Percentiles rank a stretch among this genome's conserved stretches.
Conservation (phyloP, 2,797 vertebrate genomes). For the Phrynocephalus forsythii region DNA sequence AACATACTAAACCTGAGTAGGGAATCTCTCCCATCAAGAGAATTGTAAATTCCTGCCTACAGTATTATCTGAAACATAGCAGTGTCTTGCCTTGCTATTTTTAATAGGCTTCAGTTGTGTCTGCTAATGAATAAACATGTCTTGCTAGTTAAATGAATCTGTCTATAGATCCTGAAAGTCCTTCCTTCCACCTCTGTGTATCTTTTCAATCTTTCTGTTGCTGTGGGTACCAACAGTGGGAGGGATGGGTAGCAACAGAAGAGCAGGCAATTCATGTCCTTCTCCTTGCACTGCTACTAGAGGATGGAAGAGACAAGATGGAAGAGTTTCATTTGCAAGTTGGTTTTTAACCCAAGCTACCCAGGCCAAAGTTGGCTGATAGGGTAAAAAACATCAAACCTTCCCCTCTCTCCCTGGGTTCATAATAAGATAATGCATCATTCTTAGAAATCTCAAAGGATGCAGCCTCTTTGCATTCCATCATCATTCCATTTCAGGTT, state of each 20-base stretch:
- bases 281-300: too few relatives aligned
- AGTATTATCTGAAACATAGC: too few relatives aligned
- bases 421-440: not conserved
- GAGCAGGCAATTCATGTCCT: too few relatives aligned
- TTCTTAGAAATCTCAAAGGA: constrained; percentile 1
- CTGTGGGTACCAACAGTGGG: not conserved
- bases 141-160: not conserved
- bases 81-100: not conserved
- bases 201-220: not conserved
- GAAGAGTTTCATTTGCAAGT: not conserved
- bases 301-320: not conserved
- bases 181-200: not conserved
- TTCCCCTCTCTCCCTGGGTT: not conserved
- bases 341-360: not conserved
- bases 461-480: not conserved
- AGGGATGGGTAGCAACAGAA: not conserved
- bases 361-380: not conserved
- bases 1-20: not conserved
- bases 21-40: not conserved
- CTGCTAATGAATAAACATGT: not conserved
- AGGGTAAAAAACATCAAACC: not conserved
- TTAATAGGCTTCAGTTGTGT: not conserved
- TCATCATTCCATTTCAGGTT: not conserved
- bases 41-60: too few relatives aligned
- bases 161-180: not conserved